Conservation (phyloP, 2,113 vertebrate species). For the Plectropomus leopardus region DNA sequence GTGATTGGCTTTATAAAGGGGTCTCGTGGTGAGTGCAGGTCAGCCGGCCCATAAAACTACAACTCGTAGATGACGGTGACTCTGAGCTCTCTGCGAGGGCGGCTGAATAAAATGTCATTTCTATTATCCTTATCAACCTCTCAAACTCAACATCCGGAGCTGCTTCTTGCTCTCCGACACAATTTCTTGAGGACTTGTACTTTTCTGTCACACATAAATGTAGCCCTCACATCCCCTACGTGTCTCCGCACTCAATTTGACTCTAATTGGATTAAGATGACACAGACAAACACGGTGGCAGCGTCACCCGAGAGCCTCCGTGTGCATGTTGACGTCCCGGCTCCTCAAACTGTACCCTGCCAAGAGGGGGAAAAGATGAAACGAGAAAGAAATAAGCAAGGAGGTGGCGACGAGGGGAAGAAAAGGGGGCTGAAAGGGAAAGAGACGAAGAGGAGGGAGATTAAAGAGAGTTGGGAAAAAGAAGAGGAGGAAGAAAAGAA, state of each 20-base stretch:
- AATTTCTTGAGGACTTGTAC: neutral
- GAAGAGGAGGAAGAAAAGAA: conserved; percentile 6
- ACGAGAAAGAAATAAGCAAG: conserved; percentile 1
- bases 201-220: conserved; percentile 29
- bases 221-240: neutral
- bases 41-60: neutral
- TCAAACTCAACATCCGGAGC: neutral
- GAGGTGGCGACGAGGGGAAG: conserved; percentile 20
- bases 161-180: neutral
- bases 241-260: conserved; percentile 30
- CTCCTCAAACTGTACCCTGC: conserved; percentile 20
- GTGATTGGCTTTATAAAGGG: neutral
- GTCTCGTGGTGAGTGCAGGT: neutral
- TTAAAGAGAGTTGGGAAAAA: conserved; percentile 16
- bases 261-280: conserved; percentile 64
- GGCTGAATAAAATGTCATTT: neutral
- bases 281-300: conserved; percentile 36
- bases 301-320: conserved; percentile 30
- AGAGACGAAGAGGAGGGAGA: conserved; percentile 3
- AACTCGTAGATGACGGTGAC: neutral
- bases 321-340: conserved; percentile 13
- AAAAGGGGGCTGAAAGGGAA: neutral
- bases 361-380: conserved; percentile 26
- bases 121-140: neutral
- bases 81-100: conserved; percentile 1